Evolutionary conservation across 2,797 vertebrate genomes (phyloP).

Genomic region (Sparidentex hasta): DNA sequence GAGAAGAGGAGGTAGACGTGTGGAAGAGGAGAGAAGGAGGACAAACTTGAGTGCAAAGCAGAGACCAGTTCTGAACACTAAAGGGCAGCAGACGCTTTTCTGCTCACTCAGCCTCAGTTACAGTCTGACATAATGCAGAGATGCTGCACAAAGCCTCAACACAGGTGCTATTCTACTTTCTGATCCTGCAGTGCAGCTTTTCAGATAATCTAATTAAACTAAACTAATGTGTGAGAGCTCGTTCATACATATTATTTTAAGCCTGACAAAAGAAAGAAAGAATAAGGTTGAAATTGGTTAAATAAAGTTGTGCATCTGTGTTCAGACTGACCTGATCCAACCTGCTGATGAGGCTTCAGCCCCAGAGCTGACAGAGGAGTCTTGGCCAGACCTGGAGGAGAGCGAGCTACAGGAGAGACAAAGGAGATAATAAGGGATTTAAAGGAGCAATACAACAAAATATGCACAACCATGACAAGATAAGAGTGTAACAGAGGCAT

Average conservation of each 20-base stretch:
- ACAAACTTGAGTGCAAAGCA: conserved; percentile 71
- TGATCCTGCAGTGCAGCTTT: background rate
- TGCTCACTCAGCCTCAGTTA: conserved; percentile 15
- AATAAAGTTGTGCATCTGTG: background rate
- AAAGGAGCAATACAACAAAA: background rate
- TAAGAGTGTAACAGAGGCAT: conserved; percentile 6
- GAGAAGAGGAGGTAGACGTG: conserved; percentile 28
- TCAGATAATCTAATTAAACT: background rate
- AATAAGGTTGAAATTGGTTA: background rate
- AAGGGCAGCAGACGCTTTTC: conserved; percentile 51
- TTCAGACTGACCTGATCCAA: conserved; percentile 72
- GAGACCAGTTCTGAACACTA: conserved; percentile 42
- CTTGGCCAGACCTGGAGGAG: conserved; percentile 84
- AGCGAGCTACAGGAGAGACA: conserved; percentile 58
- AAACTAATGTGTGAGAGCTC: background rate
- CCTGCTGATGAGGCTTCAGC: conserved; percentile 87
- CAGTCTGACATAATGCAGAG: conserved; percentile 38
- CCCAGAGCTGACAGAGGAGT: conserved; percentile 91
- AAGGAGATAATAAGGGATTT: background rate
- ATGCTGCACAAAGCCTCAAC: conserved; percentile 5
- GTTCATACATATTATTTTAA: too few relatives aligned
- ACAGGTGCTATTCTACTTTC: background rate
- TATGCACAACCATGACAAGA: background rate
- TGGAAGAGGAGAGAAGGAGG: conserved; percentile 74
- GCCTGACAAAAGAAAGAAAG: background rate